phyloP scores from a whole-genome alignment of 2,797 vertebrate genomes.

The Triplophysa bombifrons region DNA sequence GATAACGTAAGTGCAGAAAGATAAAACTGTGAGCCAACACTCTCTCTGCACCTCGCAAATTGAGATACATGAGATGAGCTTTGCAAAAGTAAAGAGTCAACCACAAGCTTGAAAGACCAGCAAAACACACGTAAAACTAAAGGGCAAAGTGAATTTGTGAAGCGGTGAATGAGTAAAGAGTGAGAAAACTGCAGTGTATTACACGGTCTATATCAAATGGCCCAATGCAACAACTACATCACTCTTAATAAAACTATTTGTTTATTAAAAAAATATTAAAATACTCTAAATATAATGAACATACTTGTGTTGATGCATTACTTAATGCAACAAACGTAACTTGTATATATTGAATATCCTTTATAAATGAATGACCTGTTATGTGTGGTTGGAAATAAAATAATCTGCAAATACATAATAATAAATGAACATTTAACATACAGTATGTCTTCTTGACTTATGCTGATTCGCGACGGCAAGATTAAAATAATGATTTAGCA shows the following conservation, averaged over 20 bases:
- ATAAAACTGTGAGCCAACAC: not conserved
- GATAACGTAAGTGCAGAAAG: not conserved
- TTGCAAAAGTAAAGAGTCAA: not conserved
- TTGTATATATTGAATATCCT: no score
- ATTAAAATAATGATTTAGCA: no score
- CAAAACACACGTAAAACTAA: not conserved
- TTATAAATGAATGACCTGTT: not conserved
- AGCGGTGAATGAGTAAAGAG: not conserved
- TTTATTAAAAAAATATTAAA: not conserved
- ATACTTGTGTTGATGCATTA: not conserved
- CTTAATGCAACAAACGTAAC: not conserved
- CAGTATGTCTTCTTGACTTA: no score
- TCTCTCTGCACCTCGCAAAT: not conserved
- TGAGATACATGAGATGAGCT: constrained; percentile 8
- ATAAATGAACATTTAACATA: no score
- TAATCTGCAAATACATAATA: no score
- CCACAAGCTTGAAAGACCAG: not conserved
- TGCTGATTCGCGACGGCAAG: no score
- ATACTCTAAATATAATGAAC: not conserved
- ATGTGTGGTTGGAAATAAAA: no score
- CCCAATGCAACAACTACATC: not conserved
- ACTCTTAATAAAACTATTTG: not conserved
- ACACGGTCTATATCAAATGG: not conserved
- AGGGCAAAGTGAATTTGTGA: not conserved
- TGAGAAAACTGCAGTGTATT: not conserved